Evolutionary conservation across 2,888 invertebrate genomes (phyloP), one percentile per base, ranked within the genome.

Genomic region (Zootermopsis nevadensis): DNA sequence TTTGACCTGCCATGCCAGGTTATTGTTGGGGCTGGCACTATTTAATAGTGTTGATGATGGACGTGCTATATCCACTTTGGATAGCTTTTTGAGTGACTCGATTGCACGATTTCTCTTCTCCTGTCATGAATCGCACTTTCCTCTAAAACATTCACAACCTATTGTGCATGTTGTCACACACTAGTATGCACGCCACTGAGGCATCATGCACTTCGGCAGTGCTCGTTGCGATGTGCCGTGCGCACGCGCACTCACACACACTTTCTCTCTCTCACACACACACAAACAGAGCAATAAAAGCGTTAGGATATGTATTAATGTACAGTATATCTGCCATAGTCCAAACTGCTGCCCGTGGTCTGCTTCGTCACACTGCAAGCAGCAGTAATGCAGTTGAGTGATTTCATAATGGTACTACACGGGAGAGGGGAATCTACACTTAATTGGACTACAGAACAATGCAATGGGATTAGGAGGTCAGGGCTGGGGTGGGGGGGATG

Each of bases 271-370:
- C 69, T 30, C 31, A 12, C 72, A 35, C 66, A 79, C 48, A 35
- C 38, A 66, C 79, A 84, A 76, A 84, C 53, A 82, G 82, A 84
- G 80, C 77, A 83, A 53, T 81, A 82, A 80, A 84, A 83, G 85
- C 82, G 67, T 80, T 83, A 82, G 85, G 85, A 85, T 86, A 86
- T 86, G 87, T 87, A 87, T 86, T 86, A 77, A 77, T 77, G 83
- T 84, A 82, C 76, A 81, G 84, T 80, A 84, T 83, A 81, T 82
- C 31, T 33, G 33, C 79, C 81, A 82, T 83, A 83, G 81, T 83
- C 84, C 85, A 83, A 80, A 85, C 76, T 42, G 33, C 55, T 67
- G 72, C 31, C 77, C 67, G 82, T 84, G 74, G 79, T 82, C 80
- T 76, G 82, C 74, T 60, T 31, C n/a, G 55, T 67, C 19, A 55